These are phyloP conservation scores for Sepioteuthis lessoniana DNA, from an alignment of 2,888 invertebrate genomes.

Conservation along the genomic window DNA sequence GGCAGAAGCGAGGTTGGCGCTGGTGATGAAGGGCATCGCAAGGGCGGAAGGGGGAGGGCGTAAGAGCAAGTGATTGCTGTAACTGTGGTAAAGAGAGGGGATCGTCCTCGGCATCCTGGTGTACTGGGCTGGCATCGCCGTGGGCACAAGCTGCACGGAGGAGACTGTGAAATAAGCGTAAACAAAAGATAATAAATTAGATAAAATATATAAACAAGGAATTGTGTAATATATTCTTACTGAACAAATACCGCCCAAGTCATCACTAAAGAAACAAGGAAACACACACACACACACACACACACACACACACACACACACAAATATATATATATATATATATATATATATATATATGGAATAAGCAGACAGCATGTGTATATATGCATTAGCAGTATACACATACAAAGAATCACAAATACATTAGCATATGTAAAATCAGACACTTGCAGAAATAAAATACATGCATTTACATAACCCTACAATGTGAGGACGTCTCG, in stretches of 20 bases:
- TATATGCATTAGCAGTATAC: too few species aligned
- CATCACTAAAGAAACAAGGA: neutral
- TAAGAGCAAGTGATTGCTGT: neutral
- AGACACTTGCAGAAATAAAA: too few species aligned
- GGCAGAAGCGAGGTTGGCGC: neutral
- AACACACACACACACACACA: neutral
- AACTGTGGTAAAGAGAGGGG: neutral
- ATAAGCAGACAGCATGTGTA: too few species aligned
- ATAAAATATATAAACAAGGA: neutral
- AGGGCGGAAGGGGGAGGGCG: too few species aligned
- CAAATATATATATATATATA: neutral
- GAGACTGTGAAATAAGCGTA: neutral
- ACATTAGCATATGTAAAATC: too few species aligned
- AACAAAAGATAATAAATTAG: slow-evolving; percentile 33
- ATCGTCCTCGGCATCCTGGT: slow-evolving; percentile 16
- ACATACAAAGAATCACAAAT: too few species aligned
- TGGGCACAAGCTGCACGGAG: neutral
- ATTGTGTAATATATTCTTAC: neutral
- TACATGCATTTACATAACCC: too few species aligned
- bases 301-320: neutral
- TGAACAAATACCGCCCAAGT: slow-evolving; percentile 23
- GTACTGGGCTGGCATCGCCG: neutral
- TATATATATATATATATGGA: too few species aligned
- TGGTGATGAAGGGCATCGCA: neutral
- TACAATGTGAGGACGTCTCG: too few species aligned